phyloP scores from a whole-genome alignment of 2,888 invertebrate genomes.

The Tuta absoluta region DNA sequence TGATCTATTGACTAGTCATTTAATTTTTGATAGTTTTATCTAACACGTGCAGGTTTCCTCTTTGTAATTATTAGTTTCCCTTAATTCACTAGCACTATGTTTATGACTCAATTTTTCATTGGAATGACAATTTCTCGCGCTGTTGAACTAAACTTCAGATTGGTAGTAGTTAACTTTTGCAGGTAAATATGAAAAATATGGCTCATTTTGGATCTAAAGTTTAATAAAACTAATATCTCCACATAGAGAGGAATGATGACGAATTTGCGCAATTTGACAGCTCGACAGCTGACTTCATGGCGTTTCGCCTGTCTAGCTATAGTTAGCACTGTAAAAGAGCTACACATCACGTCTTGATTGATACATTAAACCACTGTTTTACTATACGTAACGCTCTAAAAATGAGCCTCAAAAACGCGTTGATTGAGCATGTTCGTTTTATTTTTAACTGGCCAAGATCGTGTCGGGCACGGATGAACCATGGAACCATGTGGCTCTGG shows the following conservation, averaged over 20 bases:
- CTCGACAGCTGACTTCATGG: slow-evolving; percentile 21
- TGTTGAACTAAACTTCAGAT: neutral
- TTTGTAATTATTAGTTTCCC: slow-evolving; percentile 2
- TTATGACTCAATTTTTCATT: slow-evolving; percentile 24
- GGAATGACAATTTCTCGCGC: slow-evolving; percentile 9
- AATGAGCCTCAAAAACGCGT: neutral
- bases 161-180: slow-evolving; percentile 19
- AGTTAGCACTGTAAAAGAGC: neutral
- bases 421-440: neutral
- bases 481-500: no score
- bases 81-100: slow-evolving; percentile 21
- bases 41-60: slow-evolving; percentile 25
- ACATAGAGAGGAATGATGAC: slow-evolving; percentile 21
- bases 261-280: slow-evolving; percentile 26
- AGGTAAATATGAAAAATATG: slow-evolving; percentile 32
- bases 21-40: slow-evolving; percentile 2
- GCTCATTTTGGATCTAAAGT: slow-evolving; percentile 34
- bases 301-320: slow-evolving; percentile 23
- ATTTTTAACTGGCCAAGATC: no score
- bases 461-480: no score
- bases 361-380: neutral
- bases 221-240: neutral
- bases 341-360: neutral
- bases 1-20: slow-evolving; percentile 19
- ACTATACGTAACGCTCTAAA: neutral